These are phyloP conservation scores for Heliopora coerulea DNA, from an alignment of 92 coral and sea anemone species.

Conservation along the genomic window DNA sequence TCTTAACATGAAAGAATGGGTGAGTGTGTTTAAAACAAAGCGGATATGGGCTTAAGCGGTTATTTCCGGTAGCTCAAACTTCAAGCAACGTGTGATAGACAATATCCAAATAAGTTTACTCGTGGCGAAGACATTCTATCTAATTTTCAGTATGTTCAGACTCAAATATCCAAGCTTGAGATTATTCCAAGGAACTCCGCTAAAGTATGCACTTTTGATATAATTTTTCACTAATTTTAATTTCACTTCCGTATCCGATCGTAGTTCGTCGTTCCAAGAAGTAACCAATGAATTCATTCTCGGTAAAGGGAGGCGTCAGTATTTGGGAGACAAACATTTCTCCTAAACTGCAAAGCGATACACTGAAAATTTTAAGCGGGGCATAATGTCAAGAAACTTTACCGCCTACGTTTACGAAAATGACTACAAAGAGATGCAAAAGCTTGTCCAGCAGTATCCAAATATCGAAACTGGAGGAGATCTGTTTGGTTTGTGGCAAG, in stretches of 20 bases:
- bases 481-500: constrained; percentile 83
- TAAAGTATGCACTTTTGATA: too few species aligned
- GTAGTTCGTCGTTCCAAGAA: background rate
- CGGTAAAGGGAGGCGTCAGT: background rate
- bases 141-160: too few species aligned
- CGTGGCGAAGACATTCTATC: too few species aligned
- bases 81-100: too few species aligned
- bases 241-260: constrained; percentile 2
- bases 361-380: background rate
- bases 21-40: too few species aligned
- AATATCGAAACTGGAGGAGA: constrained; percentile 91
- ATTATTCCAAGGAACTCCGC: too few species aligned
- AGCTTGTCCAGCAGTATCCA: constrained; percentile 58
- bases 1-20: too few species aligned
- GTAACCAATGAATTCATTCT: background rate
- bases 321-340: background rate
- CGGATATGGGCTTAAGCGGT: too few species aligned
- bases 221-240: background rate
- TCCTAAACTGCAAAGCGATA: background rate
- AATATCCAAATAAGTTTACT: too few species aligned
- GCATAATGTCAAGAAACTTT: background rate
- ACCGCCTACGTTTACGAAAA: constrained; percentile 54
- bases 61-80: too few species aligned
- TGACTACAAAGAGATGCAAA: constrained; percentile 59
- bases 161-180: too few species aligned